Percentiles rank a stretch among this genome's conserved stretches.
These are phyloP conservation scores for Dissostichus mawsoni DNA, from an alignment of 2,113 vertebrate genomes.

Conservation along the genomic window DNA sequence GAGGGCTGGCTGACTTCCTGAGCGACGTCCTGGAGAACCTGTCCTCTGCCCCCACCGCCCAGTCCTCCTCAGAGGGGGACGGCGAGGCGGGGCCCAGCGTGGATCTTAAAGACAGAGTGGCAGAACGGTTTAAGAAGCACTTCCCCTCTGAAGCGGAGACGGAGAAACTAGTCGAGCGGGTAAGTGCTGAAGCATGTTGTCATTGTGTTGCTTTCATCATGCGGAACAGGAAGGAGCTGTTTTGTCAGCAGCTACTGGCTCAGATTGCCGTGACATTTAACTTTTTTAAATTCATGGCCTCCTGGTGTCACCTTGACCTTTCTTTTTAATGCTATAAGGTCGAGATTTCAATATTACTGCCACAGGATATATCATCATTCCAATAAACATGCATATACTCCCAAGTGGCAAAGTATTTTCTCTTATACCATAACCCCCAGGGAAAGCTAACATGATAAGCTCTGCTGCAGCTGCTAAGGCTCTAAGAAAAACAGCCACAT, in stretches of 20 bases:
- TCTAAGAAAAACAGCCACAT: neutral
- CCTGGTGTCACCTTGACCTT: neutral
- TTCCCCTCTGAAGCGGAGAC: constrained; percentile 74
- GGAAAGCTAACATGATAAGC: neutral
- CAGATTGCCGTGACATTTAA: neutral
- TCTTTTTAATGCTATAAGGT: neutral
- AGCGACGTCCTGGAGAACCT: constrained; percentile 85
- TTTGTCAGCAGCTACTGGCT: neutral
- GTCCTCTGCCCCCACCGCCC: constrained; percentile 35
- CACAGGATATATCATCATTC: neutral
- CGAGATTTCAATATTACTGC: neutral
- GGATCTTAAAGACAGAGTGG: constrained; percentile 72
- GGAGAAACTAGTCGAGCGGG: constrained; percentile 82
- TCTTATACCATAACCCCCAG: neutral
- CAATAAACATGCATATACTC: neutral
- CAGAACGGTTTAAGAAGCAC: constrained; percentile 79
- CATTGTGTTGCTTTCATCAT: neutral
- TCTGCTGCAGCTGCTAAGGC: neutral
- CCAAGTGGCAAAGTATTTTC: neutral
- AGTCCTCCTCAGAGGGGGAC: constrained; percentile 69
- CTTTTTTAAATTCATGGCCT: neutral
- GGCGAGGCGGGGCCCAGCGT: constrained; percentile 51
- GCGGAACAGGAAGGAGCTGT: neutral
- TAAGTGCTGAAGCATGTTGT: constrained; percentile 34
- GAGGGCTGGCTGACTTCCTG: constrained; percentile 89